Base-by-base conservation (phyloP, 2,113 vertebrate species). In the Tamias sibiricus region DNA sequence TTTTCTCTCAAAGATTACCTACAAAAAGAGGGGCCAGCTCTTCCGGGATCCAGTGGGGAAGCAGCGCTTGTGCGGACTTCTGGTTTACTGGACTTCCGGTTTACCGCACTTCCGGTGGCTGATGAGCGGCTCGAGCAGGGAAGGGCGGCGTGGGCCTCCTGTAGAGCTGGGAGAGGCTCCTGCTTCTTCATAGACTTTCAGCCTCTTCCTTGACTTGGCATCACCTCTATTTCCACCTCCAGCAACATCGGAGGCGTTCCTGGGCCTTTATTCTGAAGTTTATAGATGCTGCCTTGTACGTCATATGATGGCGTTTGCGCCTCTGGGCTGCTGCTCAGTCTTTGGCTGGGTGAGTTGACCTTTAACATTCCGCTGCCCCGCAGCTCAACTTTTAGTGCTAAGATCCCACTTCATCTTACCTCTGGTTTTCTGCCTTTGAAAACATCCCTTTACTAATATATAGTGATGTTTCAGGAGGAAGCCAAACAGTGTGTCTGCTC, bases 351-450 rank as follows among this genome's bases (percentile, higher is more conserved):
- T 64, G 30, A 19, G 22, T 57, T 57, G 24, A 42, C 52, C 6
- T 74, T 42, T 37, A 42, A 44, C 52, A 32, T n/a, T 35, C 88
- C 74, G n/a, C 42, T 66, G 74, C 57, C 82, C 4, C 22, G 13
- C 75, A 52, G 44, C 85, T 76, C 24, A 57, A 30, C 16, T n/a
- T 40, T 83, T n/a, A 83, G n/a, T 22, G 20, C 30, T 47, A 10
- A 76, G 24, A n/a, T 79, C 74, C 74, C 37, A 14, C 68, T 17
- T 54, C 69, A 8, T 20, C 32, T 87, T 32, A 79, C 75, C 47
- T 94, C 80, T 82, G 74, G 44, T 57, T 59, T 91, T 76, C 37
- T 49, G 40, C 69, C 54, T 96, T 92, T 59, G 85, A 91, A 83
- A 91, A 57, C 24, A 80, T 40, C 44, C 30, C 22, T 88, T 81